Evolutionary conservation across 2,888 invertebrate species (phyloP), one percentile per base, ranked within the genome.

Genomic region (Drosophila mettleri): DNA sequence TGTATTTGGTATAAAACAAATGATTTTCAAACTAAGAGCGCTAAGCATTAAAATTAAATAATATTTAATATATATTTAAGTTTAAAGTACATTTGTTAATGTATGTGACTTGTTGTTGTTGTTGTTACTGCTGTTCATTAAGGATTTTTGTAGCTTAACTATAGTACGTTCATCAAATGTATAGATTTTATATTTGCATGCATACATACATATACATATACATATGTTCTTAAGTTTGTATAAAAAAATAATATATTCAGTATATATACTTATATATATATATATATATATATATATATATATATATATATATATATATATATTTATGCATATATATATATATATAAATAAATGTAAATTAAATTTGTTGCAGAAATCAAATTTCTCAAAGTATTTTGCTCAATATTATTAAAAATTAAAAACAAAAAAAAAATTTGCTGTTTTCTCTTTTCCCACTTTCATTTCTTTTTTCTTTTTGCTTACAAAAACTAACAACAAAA

Each of bases 1-100:
- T 82, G 83, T 82, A 83, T 83, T 83, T 83, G 82, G 82, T 83
- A 86, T 83, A 80, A 83, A 83, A 83, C 82, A 86, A 83, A 83
- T 76, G 69, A 80, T 74, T 78, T 53, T 65, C 65, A 6, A 73
- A 67, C 57, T 79, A 82, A 75, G 65, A 81, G 74, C 74, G 69
- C 74, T 84, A 84, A 38, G 80, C 80, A 74, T 78, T 82, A 82
- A 39, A 84, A 82, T 82, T 85, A 82, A 85, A 78, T 78, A 74
- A 76, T 71, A 53, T 67, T 38, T 66, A 45, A 55, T 61, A 65
- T 54, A 63, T 18, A 14, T 38, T 38, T 38, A 27, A 16, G 49
- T 57, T 76, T 77, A 69, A 69, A 75, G 69, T 75, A 75, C 77
- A 67, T 67, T 64, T 74, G 61, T 65, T 80, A 60, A 70, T 72